Percentiles rank a stretch among this genome's conserved stretches.
Conservation (phyloP, 37 sponge, comb jelly and placozoan species). For the Dysidea cf. avara region DNA sequence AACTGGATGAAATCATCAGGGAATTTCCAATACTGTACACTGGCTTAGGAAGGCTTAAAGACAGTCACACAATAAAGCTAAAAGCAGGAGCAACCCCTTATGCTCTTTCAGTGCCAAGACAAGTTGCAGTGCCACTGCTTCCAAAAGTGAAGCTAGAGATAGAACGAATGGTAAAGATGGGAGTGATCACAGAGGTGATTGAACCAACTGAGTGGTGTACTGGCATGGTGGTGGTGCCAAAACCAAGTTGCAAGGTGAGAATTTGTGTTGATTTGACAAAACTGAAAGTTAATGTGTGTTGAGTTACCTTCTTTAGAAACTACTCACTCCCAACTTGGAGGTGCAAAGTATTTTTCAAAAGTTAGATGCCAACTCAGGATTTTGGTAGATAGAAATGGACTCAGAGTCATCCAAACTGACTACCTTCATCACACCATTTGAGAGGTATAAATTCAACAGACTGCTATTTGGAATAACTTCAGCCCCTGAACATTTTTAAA, state of each 20-base stretch:
- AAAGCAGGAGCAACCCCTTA: constrained; percentile 1
- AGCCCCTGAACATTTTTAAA: constrained; percentile 31
- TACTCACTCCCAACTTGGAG: constrained; percentile 23
- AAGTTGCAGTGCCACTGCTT: constrained; percentile 30
- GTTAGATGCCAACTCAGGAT: too few species aligned
- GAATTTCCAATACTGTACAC: constrained; percentile 26
- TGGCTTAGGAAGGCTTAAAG: constrained; percentile 26
- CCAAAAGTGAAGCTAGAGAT: constrained; percentile 35
- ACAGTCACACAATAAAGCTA: constrained; percentile 20
- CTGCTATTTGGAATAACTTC: too few species aligned
- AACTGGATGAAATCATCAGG: too few species aligned
- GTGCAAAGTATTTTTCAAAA: constrained; percentile 18
- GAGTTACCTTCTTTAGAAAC: constrained; percentile 25
- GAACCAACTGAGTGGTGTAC: too few species aligned
- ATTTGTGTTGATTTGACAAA: too few species aligned
- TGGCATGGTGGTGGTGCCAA: constrained; percentile 28
- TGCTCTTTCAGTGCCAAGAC: constrained; percentile 31
- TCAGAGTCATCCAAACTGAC: constrained; percentile 11
- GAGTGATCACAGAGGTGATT: constrained; percentile 26
- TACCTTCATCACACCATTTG: constrained; percentile 1
- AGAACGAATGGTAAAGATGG: constrained; percentile 36
- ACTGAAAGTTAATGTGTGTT: too few species aligned
- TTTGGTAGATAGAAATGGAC: constrained; percentile 27
- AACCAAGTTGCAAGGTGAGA: constrained; percentile 1
- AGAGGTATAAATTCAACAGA: constrained; percentile 1